Base-by-base conservation (phyloP, 2,888 invertebrate species). In the Pristionchus arcanus region DNA sequence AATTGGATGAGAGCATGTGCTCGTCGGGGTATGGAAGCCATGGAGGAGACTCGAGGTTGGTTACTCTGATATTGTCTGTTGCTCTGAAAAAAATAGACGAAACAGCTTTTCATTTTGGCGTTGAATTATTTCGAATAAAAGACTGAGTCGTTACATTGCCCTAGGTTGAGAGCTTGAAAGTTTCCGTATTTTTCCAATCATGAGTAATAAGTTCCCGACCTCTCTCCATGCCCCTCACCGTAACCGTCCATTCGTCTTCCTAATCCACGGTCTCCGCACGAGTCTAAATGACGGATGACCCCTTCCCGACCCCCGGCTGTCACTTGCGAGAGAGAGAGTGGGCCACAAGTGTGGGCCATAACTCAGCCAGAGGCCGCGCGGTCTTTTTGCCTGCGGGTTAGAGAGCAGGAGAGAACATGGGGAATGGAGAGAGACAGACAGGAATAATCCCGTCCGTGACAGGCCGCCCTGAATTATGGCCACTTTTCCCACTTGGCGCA, bases 1-100 rank as follows among this genome's bases (percentile, higher is more conserved):
- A 88, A 19, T 59, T 88, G 55, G 88, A 88, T 55, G 88, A 88
- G 77, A 74, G 74, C 55, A 55, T 77, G 34, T 88, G 88, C 88
- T 55, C 55, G n/a, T 74, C 74, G 31, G 88, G 88, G 0, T 88
- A 88, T 31, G 88, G 88, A 7, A 88, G 88, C 49, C 87, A 87
- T 11, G 87, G 59, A n/a, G 68, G 77, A n/a, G 55, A 59, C 21
- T 88, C 53, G 55, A 81, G 81, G 81, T 81, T 15, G 19, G 34
- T 31, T 11, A 63, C 16, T 25, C 34, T n/a, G n/a, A n/a, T n/a
- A n/a, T n/a, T n/a, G n/a, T n/a, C n/a, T n/a, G n/a, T n/a, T n/a
- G n/a, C n/a, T n/a, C n/a, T n/a, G n/a, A n/a, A n/a, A n/a, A n/a
- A n/a, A n/a, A n/a, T n/a, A n/a, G n/a, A n/a, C n/a, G n/a, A n/a